Conservation (phyloP, 2,797 vertebrate species). For the Sparus aurata region DNA sequence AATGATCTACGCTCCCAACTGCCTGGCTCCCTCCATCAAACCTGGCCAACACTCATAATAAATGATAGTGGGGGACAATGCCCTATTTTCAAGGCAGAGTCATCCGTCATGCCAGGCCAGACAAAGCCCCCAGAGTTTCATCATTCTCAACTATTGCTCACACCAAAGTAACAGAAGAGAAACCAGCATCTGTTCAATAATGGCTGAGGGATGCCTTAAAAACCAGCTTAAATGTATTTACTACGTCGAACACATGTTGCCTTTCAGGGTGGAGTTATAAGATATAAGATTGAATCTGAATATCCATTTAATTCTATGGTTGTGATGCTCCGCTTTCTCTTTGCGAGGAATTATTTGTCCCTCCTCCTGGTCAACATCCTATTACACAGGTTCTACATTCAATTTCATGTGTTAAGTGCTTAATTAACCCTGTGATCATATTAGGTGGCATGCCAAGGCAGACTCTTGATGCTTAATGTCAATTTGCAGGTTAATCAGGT, state of each 20-base stretch:
- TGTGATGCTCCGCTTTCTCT: constrained; percentile 34
- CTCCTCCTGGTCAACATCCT: constrained; percentile 57
- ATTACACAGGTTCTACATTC: constrained; percentile 70
- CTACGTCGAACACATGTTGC: constrained; percentile 50
- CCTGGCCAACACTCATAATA: constrained; percentile 87
- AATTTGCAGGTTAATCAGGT: constrained; percentile 87
- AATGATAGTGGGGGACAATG: constrained; percentile 88
- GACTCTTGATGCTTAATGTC: constrained; percentile 82
- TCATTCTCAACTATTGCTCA: constrained; percentile 85
- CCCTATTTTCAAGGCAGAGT: constrained; percentile 85
- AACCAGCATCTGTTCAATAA: constrained; percentile 73
- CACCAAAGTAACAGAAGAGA: constrained; percentile 73
- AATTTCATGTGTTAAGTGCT: constrained; percentile 81
- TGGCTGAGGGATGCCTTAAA: constrained; percentile 56
- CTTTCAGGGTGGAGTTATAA: constrained; percentile 25
- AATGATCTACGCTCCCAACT: constrained; percentile 83
- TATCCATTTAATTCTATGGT: constrained; percentile 16
- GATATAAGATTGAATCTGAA: constrained; percentile 23
- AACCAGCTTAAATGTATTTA: constrained; percentile 60
- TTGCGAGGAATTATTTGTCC: constrained; percentile 27
- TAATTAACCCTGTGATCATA: constrained; percentile 83
- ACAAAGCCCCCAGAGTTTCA: constrained; percentile 85
- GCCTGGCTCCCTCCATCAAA: constrained; percentile 84
- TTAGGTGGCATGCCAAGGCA: constrained; percentile 70
- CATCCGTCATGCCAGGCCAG: constrained; percentile 86